Evolutionary conservation across 2,888 invertebrate genomes (phyloP), one percentile per base, ranked within the genome.

Genomic region (Nomada fucata): DNA sequence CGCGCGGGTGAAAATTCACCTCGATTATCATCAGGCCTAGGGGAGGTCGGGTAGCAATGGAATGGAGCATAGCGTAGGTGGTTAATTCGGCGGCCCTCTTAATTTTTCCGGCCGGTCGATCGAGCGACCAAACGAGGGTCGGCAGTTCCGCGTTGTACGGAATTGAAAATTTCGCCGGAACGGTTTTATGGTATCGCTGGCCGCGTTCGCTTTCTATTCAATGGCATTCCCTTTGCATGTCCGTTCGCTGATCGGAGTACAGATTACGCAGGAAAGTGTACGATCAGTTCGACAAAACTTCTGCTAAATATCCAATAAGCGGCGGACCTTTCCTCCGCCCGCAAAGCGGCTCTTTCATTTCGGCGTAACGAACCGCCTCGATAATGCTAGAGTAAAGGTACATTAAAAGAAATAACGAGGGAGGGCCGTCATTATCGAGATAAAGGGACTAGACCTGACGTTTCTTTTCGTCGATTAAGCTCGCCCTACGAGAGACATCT

Each of bases 391-490:
- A 18, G 20, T n/a, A 0, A 52, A 44, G 59, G 23, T 11, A 47
- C 47, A 73, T 78, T 50, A 29, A 61, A 53, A 47, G 50, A 73
- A 61, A 72, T 11, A 36, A n/a, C 18, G 26, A 44, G 4, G 11
- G 18, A 42, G 23, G 15, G 4, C 10, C 44, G 15, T 42, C 26
- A 50, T 72, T n/a, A 5, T 52, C 59, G 47, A n/a, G 65, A 65
- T 59, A 52, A 42, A n/a, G 42, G 26, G 18, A 47, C 18, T 13
- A 57, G 2, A 3, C 5, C 23, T 2, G n/a, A 11, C 57, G 15
- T 26, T 23, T 47, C n/a, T 47, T 20, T 15, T 13, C 57, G 23
- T 29, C 53, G 53, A 72, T 72, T 53, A 57, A 13, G 26, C 15
- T 36, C 29, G n/a, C 5, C 15, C 20, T 20, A 1, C 7, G 4